Evolutionary conservation across 2,113 vertebrate species (phyloP), one percentile per base, ranked within the genome.

Genomic region (Gasterosteus aculeatus): DNA sequence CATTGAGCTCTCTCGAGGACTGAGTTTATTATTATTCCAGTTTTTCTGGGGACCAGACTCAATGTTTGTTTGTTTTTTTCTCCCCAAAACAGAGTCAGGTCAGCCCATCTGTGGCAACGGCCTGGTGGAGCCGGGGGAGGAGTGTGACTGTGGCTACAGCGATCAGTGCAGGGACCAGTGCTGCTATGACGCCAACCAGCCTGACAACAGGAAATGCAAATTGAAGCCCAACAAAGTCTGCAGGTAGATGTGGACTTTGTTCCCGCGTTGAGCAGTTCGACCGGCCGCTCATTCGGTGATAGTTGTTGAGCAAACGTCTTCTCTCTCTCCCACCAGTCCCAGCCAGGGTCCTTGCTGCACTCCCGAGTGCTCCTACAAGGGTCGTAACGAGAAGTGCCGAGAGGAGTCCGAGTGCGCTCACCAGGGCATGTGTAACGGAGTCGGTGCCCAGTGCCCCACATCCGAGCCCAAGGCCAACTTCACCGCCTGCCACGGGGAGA

Each of bases 21-120:
- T 53, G 4, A 7, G 39, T 51, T 57, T 53, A 26, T 14, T 44
- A 33, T 2, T n/a, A 6, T 82, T 63, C 18, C 19, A 46, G 1
- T 46, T 74, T 54, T 67, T 38, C 22, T 41, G 2, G 35, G 47
- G 39, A 69, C 8, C 29, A 8, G 39, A 10, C 51, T 66, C 38
- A 11, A 5, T 77, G 51, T 82, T 86, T 58, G 29, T 71, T 61
- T 53, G 29, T 29, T 71, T 61, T 53, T 33, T 41, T 2, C 67
- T 64, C 68, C 33, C 19, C 19, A 35, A 67, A 62, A 75, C 87
- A 99, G 98, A 99, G 89, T 99, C 98, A 56, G 97, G 97, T 54
- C 97, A 99, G 81, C 98, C 98, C 56, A 99, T 99, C 85, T 99
- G 98, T 89, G 98, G 98, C 5, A 99, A 99, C 29, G 97, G 98